Conservation (phyloP, 2,888 invertebrate genomes). For the Parthenolecanium corni region DNA sequence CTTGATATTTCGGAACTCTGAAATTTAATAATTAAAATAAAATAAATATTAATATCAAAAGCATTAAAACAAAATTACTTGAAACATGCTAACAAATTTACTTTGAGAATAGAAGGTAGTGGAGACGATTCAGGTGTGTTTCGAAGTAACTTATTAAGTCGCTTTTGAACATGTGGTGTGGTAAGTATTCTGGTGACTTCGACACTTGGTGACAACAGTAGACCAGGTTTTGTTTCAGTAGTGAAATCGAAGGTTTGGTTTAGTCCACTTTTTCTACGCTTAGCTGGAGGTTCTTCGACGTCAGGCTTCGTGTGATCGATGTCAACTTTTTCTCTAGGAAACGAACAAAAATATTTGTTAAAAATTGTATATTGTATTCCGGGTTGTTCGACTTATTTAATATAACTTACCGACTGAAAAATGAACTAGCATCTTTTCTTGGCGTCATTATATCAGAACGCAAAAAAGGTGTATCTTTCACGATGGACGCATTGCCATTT, state of each 20-base stretch:
- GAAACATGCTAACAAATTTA: not conserved
- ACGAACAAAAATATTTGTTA: not conserved
- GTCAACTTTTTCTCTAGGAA: not conserved
- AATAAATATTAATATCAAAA: not conserved
- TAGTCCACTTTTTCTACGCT: not conserved
- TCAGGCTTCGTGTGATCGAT: not conserved
- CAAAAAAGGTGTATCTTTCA: slow-evolving; percentile 31
- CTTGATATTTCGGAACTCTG: slow-evolving; percentile 13
- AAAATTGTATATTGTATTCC: not conserved
- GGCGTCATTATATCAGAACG: slow-evolving; percentile 23
- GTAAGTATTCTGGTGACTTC: slow-evolving; percentile 3
- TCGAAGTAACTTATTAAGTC: slow-evolving; percentile 12
- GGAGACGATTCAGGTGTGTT: slow-evolving; percentile 18
- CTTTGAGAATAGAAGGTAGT: slow-evolving; percentile 16
- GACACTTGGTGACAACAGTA: not conserved
- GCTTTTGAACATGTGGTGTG: slow-evolving; percentile 17
- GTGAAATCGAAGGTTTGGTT: not conserved
- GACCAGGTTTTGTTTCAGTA: not conserved
- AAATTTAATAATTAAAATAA: not conserved
- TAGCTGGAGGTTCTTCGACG: slow-evolving; percentile 10
- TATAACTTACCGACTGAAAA: slow-evolving; percentile 13
- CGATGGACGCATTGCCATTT: not conserved
- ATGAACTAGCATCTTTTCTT: not conserved
- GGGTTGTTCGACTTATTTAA: too few relatives aligned
- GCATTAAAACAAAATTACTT: not conserved